Evolutionary conservation across 2,113 vertebrate species (phyloP).

Genomic region (Cichladusa arquata): DNA sequence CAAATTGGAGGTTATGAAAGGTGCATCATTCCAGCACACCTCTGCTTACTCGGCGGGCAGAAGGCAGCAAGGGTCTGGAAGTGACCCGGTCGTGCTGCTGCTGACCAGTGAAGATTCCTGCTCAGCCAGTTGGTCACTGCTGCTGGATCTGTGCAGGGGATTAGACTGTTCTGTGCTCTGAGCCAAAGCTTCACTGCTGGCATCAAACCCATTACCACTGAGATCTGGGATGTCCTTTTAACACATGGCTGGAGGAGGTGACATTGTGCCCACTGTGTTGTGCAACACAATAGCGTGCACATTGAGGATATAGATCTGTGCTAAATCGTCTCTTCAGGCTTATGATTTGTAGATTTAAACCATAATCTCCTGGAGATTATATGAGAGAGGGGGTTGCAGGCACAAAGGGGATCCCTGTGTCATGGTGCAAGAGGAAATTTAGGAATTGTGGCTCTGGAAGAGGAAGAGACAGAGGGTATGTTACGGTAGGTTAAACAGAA

Average conservation of each 20-base stretch:
- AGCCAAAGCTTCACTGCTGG: not conserved
- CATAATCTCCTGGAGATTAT: not conserved
- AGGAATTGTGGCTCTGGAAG: not conserved
- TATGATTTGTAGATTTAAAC: not conserved
- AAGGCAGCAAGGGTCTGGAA: not conserved
- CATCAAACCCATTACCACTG: not conserved
- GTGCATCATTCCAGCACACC: not conserved
- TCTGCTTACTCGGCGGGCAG: not conserved
- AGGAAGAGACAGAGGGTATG: not conserved
- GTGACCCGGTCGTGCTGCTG: accelerated
- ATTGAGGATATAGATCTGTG: not conserved
- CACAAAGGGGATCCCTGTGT: not conserved
- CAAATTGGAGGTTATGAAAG: not conserved
- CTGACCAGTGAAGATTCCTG: accelerated
- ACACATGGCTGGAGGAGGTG: not conserved
- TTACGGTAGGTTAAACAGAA: not conserved
- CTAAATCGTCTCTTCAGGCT: not conserved
- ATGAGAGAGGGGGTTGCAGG: not conserved
- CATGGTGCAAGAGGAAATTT: not conserved
- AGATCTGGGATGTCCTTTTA: not conserved
- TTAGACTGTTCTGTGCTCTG: not conserved
- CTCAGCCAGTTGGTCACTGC: not conserved
- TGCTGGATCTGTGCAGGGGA: not conserved
- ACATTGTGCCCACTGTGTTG: not conserved
- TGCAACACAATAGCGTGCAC: not conserved